Percentiles rank a stretch among this genome's conserved stretches.
Conservation (phyloP, 2,888 invertebrate genomes). For the Xestia rhomboidea region DNA sequence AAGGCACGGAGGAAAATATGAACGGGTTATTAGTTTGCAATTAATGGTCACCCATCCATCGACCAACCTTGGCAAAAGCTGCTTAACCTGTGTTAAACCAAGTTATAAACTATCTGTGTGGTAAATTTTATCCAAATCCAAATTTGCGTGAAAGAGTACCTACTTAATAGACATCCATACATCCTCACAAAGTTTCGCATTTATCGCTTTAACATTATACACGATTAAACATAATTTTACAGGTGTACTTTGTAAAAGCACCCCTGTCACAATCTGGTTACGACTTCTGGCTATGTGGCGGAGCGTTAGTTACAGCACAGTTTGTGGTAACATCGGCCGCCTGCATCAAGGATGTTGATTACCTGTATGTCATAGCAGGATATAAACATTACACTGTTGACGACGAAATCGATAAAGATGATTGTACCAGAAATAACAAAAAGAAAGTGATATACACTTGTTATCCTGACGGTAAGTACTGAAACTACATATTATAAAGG, state of each 20-base stretch:
- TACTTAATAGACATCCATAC: no score
- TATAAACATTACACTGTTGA: slow-evolving; percentile 70
- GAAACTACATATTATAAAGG: no score
- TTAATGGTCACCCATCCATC: no score
- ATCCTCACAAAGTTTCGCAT: no score
- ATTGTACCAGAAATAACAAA: slow-evolving; percentile 71
- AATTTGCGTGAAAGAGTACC: no score
- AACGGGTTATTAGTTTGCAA: no score
- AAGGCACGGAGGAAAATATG: no score
- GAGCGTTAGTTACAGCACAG: slow-evolving; percentile 63
- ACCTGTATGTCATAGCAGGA: slow-evolving; percentile 73
- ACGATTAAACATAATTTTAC: not conserved
- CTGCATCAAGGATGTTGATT: slow-evolving; percentile 70
- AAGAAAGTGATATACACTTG: slow-evolving; percentile 69
- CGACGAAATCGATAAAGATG: slow-evolving; percentile 61
- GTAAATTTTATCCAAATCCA: no score
- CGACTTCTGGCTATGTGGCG: slow-evolving; percentile 73
- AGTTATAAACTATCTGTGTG: no score
- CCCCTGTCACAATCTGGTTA: slow-evolving; percentile 52
- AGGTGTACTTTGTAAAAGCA: slow-evolving; percentile 71
- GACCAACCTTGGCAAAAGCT: no score
- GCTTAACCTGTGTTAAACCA: no score
- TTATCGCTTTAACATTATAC: no score
- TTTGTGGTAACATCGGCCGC: slow-evolving; percentile 73
- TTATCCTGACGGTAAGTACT: slow-evolving; percentile 36